Percentiles rank a stretch among this genome's conserved stretches.
Conservation (phyloP, 92 coral and sea anemone species). For the Plumapathes pennacea region DNA sequence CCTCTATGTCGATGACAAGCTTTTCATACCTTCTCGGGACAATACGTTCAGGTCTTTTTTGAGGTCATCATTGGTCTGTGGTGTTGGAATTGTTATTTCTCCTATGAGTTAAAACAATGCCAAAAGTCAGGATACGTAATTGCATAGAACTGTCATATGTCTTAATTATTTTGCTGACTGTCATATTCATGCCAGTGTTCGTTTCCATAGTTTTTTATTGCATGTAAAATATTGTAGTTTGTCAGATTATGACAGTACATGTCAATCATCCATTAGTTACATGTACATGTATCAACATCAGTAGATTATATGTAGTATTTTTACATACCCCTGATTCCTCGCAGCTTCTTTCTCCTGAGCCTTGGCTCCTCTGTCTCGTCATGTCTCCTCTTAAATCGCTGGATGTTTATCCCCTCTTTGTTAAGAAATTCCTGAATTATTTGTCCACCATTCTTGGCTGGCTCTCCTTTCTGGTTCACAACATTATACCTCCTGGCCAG, state of each 20-base stretch:
- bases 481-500: constrained; percentile 28
- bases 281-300: no score
- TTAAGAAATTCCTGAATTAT: constrained; percentile 37
- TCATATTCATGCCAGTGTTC: no score
- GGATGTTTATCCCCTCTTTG: constrained; percentile 22
- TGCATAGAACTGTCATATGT: no score
- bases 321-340: constrained; percentile 24
- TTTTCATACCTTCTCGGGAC: constrained; percentile 39
- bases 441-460: constrained; percentile 58
- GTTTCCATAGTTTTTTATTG: no score
- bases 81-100: constrained; percentile 25
- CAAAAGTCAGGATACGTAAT: no score
- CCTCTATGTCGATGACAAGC: constrained; percentile 15
- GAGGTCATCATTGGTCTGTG: constrained; percentile 18
- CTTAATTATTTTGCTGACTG: no score
- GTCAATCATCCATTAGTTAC: no score
- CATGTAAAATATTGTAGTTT: no score
- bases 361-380: constrained; percentile 2
- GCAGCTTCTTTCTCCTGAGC: constrained; percentile 15
- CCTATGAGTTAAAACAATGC: no score
- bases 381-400: constrained; percentile 21
- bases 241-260: no score
- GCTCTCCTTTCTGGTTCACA: constrained; percentile 45
- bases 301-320: no score
- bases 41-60: constrained; percentile 23